phyloP scores from a whole-genome alignment of 2,113 vertebrate species.

The Sapajus apella region DNA sequence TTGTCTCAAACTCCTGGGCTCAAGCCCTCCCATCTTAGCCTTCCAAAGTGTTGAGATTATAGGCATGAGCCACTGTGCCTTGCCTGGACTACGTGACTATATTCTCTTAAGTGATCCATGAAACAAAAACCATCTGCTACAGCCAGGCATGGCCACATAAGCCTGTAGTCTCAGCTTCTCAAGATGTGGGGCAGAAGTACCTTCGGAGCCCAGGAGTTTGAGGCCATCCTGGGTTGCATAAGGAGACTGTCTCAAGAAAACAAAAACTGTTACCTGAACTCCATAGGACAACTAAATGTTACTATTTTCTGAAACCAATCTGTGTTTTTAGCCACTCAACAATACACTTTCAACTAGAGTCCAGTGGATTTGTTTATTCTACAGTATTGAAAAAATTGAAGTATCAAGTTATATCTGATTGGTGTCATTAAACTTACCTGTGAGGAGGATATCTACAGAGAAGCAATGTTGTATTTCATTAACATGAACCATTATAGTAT shows the following conservation, averaged over 20 bases:
- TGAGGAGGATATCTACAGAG: neutral
- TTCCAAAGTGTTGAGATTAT: neutral
- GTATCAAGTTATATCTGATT: neutral
- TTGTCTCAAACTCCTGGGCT: neutral
- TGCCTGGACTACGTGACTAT: neutral
- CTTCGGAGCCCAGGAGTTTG: neutral
- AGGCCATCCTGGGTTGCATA: neutral
- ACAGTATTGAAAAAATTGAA: neutral
- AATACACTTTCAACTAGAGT: neutral
- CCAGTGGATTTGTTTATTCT: neutral
- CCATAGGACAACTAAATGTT: neutral
- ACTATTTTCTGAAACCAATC: neutral
- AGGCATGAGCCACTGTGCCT: neutral
- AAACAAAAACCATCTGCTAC: neutral
- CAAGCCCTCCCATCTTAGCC: neutral
- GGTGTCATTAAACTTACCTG: neutral
- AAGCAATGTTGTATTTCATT: slow-evolving; percentile 13
- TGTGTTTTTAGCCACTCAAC: neutral
- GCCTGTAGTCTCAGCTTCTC: neutral
- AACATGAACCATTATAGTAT: neutral
- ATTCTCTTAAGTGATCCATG: neutral
- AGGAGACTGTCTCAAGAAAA: neutral
- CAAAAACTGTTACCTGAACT: neutral
- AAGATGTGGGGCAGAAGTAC: neutral
- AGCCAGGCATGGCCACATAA: neutral